Evolutionary conservation across 1,140 invertebrate species (phyloP).

Genomic region (Lordiphosa collinella): DNA sequence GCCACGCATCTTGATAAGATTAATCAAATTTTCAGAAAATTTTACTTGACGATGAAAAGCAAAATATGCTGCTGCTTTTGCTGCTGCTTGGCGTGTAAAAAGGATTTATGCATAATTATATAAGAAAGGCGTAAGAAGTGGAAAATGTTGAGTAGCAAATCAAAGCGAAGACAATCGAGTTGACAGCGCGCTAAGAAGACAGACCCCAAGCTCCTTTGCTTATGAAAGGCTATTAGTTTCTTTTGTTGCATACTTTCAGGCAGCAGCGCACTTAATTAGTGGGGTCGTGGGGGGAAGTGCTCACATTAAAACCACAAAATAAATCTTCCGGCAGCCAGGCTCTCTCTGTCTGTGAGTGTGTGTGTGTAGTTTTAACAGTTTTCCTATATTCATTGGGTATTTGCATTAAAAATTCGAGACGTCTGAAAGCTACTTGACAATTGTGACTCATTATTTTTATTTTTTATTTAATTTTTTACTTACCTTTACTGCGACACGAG

Average conservation of each 20-base stretch:
- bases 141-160: constrained; percentile 37
- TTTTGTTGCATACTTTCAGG: constrained; percentile 67
- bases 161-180: constrained; percentile 51
- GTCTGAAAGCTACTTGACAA: constrained; percentile 53
- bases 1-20: constrained; percentile 74
- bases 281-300: not conserved
- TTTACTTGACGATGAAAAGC: constrained; percentile 21
- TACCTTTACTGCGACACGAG: too few species aligned
- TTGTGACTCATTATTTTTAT: too few species aligned
- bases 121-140: constrained; percentile 68
- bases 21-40: constrained; percentile 79
- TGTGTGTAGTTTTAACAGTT: constrained; percentile 46
- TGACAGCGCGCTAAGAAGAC: constrained; percentile 63
- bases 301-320: constrained; percentile 60
- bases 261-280: constrained; percentile 54
- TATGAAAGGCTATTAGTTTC: constrained; percentile 48
- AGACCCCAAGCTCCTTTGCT: not conserved
- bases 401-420: constrained; percentile 72
- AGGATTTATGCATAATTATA: constrained; percentile 76
- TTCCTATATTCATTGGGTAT: constrained; percentile 48
- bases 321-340: constrained; percentile 55
- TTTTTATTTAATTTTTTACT: too few species aligned
- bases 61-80: constrained; percentile 41
- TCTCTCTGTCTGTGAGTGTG: constrained; percentile 4
- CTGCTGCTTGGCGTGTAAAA: constrained; percentile 48